Evolutionary conservation across 2,888 invertebrate species (phyloP), one percentile per base, ranked within the genome.

Genomic region (Andrena minutula): DNA sequence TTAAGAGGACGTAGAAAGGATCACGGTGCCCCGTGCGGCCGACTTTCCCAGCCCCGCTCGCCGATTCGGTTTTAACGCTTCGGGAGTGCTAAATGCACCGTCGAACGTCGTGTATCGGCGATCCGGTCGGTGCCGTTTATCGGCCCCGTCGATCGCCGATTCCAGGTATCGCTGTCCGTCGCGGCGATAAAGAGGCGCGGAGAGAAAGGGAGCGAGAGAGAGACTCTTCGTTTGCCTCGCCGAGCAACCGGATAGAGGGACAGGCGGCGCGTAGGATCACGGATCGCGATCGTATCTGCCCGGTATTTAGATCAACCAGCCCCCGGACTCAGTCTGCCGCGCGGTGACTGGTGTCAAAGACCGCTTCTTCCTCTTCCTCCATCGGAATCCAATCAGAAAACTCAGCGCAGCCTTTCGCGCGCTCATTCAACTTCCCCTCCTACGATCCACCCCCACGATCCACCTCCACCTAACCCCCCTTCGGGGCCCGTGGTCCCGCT

Each of bases 231-330:
- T 53, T 64, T 58, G 71, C 49, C 49, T 60, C 51, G 10, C 49
- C 61, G 28, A 32, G 8, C 64, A 79, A 60, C 78, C 79, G 79
- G 78, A 77, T 65, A 70, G 78, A 78, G 78, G 65, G 61, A 73
- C 69, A 73, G 75, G 75, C 74, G 30, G 70, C 77, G 89, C 88
- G 84, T 86, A 87, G 85, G 79, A 88, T 90, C 83, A 68, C 69
- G 79, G 74, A 79, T 74, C 83, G 81, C 86, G 89, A 90, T 90
- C 86, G 86, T 90, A 90, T 89, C 88, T 79, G 66, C 79, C 51
- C 83, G 89, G 89, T 90, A 90, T 90, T 90, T 90, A 89, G 90
- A 87, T 89, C 89, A 82, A 85, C 81, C 89, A 83, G 82, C 84
- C 86, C 85, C 89, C 86, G 78, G 86, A 84, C 82, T 82, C 78